Conservation (phyloP, 2,113 vertebrate species). For the Xiphophorus maculatus region DNA sequence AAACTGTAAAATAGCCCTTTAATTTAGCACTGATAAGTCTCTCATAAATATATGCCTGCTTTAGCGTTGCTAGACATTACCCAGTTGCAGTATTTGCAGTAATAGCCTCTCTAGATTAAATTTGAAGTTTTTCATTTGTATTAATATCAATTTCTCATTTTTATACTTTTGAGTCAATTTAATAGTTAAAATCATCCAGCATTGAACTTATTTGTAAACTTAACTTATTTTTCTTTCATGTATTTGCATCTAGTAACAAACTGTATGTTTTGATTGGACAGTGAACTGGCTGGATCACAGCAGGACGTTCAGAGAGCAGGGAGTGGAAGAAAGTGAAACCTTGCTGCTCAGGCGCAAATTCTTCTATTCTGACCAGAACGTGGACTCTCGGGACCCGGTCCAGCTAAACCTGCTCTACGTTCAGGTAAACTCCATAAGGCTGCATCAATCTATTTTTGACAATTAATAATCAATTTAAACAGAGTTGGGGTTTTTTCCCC, state of each 20-base stretch:
- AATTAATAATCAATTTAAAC: not conserved
- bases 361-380: slow-evolving; percentile 99
- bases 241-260: slow-evolving; percentile 30
- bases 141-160: not conserved
- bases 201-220: slow-evolving; percentile 10
- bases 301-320: slow-evolving; percentile 95
- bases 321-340: slow-evolving; percentile 94
- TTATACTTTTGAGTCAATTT: not conserved
- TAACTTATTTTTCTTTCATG: slow-evolving; percentile 17
- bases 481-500: not conserved
- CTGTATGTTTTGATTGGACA: slow-evolving; percentile 68
- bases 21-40: too few relatives aligned
- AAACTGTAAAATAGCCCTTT: too few relatives aligned
- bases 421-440: slow-evolving; percentile 82
- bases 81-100: not conserved
- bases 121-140: too few relatives aligned
- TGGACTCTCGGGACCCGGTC: slow-evolving; percentile 96
- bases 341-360: slow-evolving; percentile 94
- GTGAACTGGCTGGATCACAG: slow-evolving; percentile 99
- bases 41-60: too few relatives aligned
- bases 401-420: slow-evolving; percentile 98
- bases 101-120: not conserved
- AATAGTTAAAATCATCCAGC: not conserved
- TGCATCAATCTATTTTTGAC: not conserved
- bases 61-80: too few relatives aligned